Evolutionary conservation across 2,797 vertebrate genomes (phyloP), one percentile per base, ranked within the genome.

Genomic region (Mormyrops boulengeri): DNA sequence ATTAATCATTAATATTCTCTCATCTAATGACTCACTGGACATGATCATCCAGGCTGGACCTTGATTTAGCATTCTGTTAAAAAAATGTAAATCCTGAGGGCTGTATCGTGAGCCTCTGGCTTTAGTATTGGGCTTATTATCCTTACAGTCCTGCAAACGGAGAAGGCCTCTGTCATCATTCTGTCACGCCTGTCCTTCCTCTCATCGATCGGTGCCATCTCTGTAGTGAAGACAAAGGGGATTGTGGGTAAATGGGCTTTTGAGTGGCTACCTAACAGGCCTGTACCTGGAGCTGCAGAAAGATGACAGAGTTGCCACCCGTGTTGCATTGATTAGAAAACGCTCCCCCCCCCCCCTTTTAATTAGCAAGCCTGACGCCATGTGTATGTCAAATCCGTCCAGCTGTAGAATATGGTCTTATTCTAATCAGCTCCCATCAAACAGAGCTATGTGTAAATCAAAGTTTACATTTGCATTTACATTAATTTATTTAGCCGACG

Each of bases 271-370:
- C 87, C 52, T 91, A 91, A 92, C 90, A 93, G 91, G 88, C 92
- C 92, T 89, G 80, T 19, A 92, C 89, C 84, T 89, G 57, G 62
- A 92, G 84, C 2, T 47, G 91, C 87, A 90, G 89, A 91, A 86
- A 94, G 92, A 93, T 90, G 90, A 90, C 90, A 93, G 93, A 93
- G 88, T 91, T 93, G 89, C 86, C 89, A 93, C 89, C 91, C 93
- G 90, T 82, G 86, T 89, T 90, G 14, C 89, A 85, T 87, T 91
- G 91, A 92, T 92, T 92, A 89, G 49, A 90, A 86, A 86, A 69
- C 69, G 9, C 88, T 90, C 8, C 11, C 22, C 19, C 60, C 11
- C 91, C 90, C 14, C 50, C 92, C 88, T 91, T 92, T 88, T 50
- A 91, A 91, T 91, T 90, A 90, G 38, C 41, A 80, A 55, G 44